Percentiles rank a stretch among this genome's conserved stretches.
phyloP scores from a whole-genome alignment of 1,140 invertebrate species.

The Leptonema lineaticorne region DNA sequence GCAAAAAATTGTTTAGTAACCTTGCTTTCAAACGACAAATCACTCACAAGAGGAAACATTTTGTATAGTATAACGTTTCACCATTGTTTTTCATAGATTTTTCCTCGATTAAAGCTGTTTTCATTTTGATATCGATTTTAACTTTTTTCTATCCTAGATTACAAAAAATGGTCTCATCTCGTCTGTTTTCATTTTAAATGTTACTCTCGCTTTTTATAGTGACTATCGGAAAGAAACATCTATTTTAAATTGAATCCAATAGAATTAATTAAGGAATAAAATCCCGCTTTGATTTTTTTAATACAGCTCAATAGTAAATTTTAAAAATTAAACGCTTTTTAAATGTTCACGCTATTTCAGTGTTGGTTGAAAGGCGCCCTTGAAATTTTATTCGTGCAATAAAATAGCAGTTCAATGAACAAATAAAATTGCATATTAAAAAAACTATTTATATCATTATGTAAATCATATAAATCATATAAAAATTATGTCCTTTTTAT shows the following conservation, averaged over 20 bases:
- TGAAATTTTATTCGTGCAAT: constrained; percentile 2
- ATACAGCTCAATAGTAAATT: too few species aligned
- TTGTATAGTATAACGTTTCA: neutral
- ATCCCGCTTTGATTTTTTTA: too few species aligned
- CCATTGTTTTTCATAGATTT: too few species aligned
- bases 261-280: too few species aligned
- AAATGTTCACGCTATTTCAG: too few species aligned
- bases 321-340: too few species aligned
- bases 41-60: neutral
- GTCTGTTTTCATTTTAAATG: neutral
- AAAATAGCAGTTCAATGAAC: neutral
- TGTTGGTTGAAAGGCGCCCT: too few species aligned
- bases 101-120: too few species aligned
- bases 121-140: too few species aligned
- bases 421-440: neutral
- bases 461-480: neutral
- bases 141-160: neutral
- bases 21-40: constrained; percentile 14
- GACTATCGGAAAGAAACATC: too few species aligned
- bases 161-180: neutral
- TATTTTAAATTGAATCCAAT: too few species aligned
- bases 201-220: constrained; percentile 6
- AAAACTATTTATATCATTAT: neutral
- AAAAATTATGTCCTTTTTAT: neutral
- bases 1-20: neutral